phyloP scores from a whole-genome alignment of 2,113 vertebrate species.

The Podiceps cristatus region DNA sequence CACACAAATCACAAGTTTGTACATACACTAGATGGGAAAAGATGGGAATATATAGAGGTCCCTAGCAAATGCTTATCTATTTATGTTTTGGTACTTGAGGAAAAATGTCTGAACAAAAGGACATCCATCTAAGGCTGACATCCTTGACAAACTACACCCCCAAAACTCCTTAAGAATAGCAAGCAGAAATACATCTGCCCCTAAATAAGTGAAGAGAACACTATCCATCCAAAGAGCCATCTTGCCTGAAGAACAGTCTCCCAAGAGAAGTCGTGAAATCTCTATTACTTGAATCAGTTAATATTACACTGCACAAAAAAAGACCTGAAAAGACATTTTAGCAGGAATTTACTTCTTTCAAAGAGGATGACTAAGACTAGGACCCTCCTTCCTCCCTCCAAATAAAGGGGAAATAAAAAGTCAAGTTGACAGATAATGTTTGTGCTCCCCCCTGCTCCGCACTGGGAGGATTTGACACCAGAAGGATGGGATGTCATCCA shows the following conservation, averaged over 20 bases:
- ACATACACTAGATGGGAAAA: neutral
- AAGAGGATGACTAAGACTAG: neutral
- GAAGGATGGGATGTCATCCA: no score
- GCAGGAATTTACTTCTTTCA: neutral
- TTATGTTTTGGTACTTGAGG: neutral
- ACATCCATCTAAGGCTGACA: neutral
- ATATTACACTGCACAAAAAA: neutral
- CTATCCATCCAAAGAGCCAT: neutral
- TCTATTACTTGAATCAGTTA: neutral
- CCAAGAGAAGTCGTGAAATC: neutral
- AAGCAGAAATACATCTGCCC: neutral
- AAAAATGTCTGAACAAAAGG: neutral
- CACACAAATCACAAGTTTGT: neutral
- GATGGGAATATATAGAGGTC: neutral
- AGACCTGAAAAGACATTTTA: neutral
- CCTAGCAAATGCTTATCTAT: neutral
- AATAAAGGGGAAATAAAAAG: neutral
- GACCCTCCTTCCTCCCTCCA: neutral
- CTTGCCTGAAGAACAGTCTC: neutral
- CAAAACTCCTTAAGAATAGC: neutral
- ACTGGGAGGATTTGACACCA: neutral
- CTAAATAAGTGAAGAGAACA: neutral
- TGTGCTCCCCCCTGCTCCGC: fast-evolving
- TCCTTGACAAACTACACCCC: neutral
- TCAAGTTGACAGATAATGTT: neutral